Conservation (phyloP, 1,140 invertebrate genomes). For the Neodiprion fabricii region DNA sequence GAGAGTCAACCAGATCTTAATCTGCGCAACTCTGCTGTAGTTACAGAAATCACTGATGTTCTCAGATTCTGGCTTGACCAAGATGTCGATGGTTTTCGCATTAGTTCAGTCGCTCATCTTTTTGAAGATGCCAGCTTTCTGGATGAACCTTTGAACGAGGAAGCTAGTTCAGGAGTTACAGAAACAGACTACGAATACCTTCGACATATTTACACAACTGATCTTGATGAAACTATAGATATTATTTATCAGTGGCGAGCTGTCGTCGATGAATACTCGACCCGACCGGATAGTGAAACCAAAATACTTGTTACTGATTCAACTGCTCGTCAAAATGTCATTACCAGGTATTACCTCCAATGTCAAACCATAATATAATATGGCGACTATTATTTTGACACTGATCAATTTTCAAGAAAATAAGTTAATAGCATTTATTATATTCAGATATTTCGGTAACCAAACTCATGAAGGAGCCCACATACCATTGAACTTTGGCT, state of each 20-base stretch:
- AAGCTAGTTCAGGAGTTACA: background rate
- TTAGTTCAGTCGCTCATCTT: constrained; percentile 69
- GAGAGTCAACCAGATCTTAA: constrained; percentile 76
- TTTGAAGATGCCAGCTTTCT: constrained; percentile 54
- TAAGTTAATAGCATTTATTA: no score
- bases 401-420: background rate
- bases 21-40: constrained; percentile 65
- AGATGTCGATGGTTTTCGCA: constrained; percentile 76
- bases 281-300: background rate
- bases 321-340: background rate
- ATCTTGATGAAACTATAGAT: background rate
- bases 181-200: background rate
- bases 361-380: background rate
- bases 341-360: background rate
- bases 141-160: background rate
- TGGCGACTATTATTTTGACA: background rate
- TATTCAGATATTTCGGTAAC: no score
- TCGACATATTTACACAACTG: background rate
- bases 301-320: background rate
- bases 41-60: constrained; percentile 68
- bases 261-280: background rate
- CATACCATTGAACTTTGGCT: no score
- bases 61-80: constrained; percentile 75
- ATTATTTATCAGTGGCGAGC: background rate
- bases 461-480: no score